These are phyloP conservation scores for Hypanus sabinus DNA, from an alignment of 2,113 vertebrate species.

Conservation along the genomic window DNA sequence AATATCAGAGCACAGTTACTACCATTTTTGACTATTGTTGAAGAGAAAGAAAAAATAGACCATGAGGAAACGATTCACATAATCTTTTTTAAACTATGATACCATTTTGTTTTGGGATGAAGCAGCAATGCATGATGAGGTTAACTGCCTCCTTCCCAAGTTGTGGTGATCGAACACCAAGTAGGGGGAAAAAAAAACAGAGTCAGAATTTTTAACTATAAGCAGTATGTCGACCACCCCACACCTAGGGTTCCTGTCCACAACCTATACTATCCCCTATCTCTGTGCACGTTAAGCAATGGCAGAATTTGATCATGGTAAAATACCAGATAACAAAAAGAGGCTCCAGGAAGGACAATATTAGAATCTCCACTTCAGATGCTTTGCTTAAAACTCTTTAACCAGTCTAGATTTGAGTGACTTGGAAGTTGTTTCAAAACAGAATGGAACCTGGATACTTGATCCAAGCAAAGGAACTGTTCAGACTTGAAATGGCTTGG, in stretches of 20 bases:
- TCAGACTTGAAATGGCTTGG: too few species aligned
- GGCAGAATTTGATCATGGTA: neutral
- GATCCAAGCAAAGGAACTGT: too few species aligned
- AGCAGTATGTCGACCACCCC: too few species aligned
- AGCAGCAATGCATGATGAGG: neutral
- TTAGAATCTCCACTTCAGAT: neutral
- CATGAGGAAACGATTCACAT: neutral
- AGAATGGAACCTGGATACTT: too few species aligned
- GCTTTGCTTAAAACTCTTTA: neutral
- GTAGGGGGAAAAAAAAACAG: neutral
- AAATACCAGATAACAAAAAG: neutral
- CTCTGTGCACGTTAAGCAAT: neutral
- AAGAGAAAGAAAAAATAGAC: neutral
- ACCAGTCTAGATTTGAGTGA: neutral
- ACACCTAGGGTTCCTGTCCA: too few species aligned
- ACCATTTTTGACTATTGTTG: neutral
- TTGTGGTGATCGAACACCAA: neutral
- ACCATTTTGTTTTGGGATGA: neutral
- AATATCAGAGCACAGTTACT: neutral
- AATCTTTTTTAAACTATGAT: neutral
- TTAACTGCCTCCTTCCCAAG: neutral
- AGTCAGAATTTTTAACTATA: neutral
- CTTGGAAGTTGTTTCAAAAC: neutral
- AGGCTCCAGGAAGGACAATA: neutral
- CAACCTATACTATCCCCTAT: neutral